Conservation (phyloP, 2,888 invertebrate species). For the Pyrrhia umbra region DNA sequence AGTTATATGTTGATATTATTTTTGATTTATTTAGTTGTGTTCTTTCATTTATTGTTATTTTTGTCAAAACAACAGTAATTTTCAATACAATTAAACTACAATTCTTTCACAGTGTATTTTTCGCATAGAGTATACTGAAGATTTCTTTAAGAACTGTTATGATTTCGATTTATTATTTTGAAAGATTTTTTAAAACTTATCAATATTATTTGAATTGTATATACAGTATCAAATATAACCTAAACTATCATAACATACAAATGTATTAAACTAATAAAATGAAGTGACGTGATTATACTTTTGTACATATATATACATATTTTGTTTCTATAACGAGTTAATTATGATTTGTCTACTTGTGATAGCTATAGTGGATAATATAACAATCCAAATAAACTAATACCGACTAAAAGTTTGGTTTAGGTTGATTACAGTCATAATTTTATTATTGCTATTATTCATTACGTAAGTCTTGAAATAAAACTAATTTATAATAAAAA, state of each 20-base stretch:
- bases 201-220: slow-evolving; percentile 22
- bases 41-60: slow-evolving; percentile 12
- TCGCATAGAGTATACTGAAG: background rate
- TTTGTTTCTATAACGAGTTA: slow-evolving; percentile 66
- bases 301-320: slow-evolving; percentile 73
- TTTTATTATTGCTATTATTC: slow-evolving; percentile 81
- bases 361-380: slow-evolving; percentile 81
- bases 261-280: slow-evolving; percentile 37
- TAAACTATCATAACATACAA: slow-evolving; percentile 25
- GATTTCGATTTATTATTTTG: background rate
- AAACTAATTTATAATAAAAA: slow-evolving; percentile 86
- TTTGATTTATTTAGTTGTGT: background rate
- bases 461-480: slow-evolving; percentile 88
- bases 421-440: slow-evolving; percentile 88
- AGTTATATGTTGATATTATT: slow-evolving; percentile 12
- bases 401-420: slow-evolving; percentile 89
- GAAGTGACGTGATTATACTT: slow-evolving; percentile 62
- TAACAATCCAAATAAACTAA: slow-evolving; percentile 88
- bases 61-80: background rate
- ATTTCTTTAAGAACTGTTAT: background rate
- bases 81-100: background rate
- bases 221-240: slow-evolving; percentile 27
- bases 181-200: slow-evolving; percentile 19
- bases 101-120: background rate
- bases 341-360: slow-evolving; percentile 80